Conservation (phyloP, 2,113 vertebrate genomes). For the Halichoerus grypus region DNA sequence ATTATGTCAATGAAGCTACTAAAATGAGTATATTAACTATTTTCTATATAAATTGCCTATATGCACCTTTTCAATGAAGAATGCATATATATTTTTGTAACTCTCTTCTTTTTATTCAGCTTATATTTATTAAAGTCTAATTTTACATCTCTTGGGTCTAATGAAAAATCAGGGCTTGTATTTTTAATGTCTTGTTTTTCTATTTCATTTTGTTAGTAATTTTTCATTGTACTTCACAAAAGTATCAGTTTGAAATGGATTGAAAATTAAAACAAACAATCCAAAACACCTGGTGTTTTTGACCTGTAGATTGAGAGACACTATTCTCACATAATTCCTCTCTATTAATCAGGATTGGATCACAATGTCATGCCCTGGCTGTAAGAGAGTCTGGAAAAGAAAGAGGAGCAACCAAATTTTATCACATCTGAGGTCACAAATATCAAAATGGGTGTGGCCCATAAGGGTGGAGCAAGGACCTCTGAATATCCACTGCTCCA, state of each 20-base stretch:
- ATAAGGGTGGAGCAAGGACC: background rate
- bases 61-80: background rate
- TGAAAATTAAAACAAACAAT: background rate
- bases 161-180: background rate
- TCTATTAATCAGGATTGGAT: background rate
- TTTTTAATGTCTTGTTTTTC: background rate
- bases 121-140: background rate
- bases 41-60: background rate
- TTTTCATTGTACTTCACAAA: background rate
- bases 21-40: background rate
- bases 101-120: background rate
- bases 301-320: background rate
- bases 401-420: background rate
- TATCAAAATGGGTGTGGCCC: background rate
- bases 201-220: background rate
- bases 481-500: background rate
- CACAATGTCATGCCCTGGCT: too few species aligned
- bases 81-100: background rate
- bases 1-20: background rate
- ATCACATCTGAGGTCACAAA: background rate
- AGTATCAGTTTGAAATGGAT: background rate
- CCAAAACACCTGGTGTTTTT: background rate
- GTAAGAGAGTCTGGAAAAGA: background rate
- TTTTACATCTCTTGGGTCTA: background rate
- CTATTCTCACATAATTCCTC: background rate